These are phyloP conservation scores for Hirtodrosophila histrioides DNA, from an alignment of 2,888 invertebrate species.

Conservation along the genomic window DNA sequence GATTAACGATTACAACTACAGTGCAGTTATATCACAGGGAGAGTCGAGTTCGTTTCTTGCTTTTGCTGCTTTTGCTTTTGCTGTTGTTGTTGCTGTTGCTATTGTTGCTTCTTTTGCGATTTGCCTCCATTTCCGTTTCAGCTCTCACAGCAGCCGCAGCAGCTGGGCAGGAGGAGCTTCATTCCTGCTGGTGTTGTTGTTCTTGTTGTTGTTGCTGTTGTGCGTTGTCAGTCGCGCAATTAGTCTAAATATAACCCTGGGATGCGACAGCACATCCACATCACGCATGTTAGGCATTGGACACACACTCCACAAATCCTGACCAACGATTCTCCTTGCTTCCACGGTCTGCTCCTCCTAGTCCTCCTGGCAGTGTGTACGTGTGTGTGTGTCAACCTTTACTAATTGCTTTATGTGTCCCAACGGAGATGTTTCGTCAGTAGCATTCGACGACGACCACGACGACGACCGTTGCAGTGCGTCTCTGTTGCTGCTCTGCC, in stretches of 20 bases:
- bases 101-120: conserved; percentile 36
- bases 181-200: conserved; percentile 34
- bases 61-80: conserved; percentile 26
- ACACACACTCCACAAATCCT: conserved; percentile 31
- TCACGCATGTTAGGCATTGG: conserved; percentile 50
- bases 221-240: conserved; percentile 33
- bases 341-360: no score
- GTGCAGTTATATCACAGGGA: conserved; percentile 81
- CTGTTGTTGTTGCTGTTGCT: conserved; percentile 29
- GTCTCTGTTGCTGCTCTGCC: conserved; percentile 19
- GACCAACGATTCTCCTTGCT: conserved; percentile 18
- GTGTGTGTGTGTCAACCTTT: conserved; percentile 59
- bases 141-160: conserved; percentile 51
- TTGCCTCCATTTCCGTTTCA: conserved; percentile 48
- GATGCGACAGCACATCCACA: conserved; percentile 42
- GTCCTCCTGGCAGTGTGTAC: conserved; percentile 19
- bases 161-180: conserved; percentile 36
- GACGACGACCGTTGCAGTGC: conserved; percentile 44
- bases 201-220: conserved; percentile 19
- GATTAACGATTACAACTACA: conserved; percentile 67
- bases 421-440: conserved; percentile 76
- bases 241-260: conserved; percentile 68
- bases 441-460: conserved; percentile 46
- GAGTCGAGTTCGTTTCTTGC: conserved; percentile 61
- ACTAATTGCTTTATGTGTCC: conserved; percentile 77